These are phyloP conservation scores for Hemistola chrysoprasaria DNA, from an alignment of 2,888 invertebrate genomes.

Conservation along the genomic window DNA sequence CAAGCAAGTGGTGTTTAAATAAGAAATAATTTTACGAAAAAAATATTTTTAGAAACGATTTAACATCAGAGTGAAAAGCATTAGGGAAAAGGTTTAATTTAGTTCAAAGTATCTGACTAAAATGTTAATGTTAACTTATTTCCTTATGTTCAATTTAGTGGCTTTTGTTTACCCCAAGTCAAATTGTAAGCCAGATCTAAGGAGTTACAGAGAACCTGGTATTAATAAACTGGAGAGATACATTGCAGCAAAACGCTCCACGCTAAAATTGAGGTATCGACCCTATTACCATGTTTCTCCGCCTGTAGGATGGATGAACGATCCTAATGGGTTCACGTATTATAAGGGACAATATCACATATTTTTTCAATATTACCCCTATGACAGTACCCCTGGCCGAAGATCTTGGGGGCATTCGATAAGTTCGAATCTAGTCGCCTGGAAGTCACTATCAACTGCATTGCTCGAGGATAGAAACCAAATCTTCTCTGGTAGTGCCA, in stretches of 20 bases:
- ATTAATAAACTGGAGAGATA: slow-evolving; percentile 56
- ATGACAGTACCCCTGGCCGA: slow-evolving; percentile 66
- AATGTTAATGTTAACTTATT: slow-evolving; percentile 16
- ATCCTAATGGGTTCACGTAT: slow-evolving; percentile 80
- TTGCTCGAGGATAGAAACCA: slow-evolving; percentile 66
- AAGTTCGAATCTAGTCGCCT: slow-evolving; percentile 72
- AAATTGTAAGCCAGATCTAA: slow-evolving; percentile 24
- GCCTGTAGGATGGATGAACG: slow-evolving; percentile 81
- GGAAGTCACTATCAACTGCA: slow-evolving; percentile 74
- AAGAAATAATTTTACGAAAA: too few species aligned
- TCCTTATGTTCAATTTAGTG: slow-evolving; percentile 34
- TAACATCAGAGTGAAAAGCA: too few species aligned
- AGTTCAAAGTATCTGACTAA: too few species aligned
- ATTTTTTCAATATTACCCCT: slow-evolving; percentile 79
- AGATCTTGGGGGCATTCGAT: slow-evolving; percentile 81
- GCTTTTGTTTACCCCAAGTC: slow-evolving; percentile 33
- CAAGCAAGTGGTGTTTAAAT: too few species aligned
- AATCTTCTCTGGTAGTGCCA: slow-evolving; percentile 75
- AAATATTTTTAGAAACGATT: too few species aligned
- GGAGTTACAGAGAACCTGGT: slow-evolving; percentile 23
- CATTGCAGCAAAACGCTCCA: slow-evolving; percentile 49
- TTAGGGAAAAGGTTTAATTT: too few species aligned
- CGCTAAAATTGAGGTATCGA: slow-evolving; percentile 60
- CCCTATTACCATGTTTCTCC: slow-evolving; percentile 64
- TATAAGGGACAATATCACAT: slow-evolving; percentile 76